Evolutionary conservation across 1,140 invertebrate species (phyloP), one percentile per base, ranked within the genome.

Genomic region (Heliconius hewitsoni): DNA sequence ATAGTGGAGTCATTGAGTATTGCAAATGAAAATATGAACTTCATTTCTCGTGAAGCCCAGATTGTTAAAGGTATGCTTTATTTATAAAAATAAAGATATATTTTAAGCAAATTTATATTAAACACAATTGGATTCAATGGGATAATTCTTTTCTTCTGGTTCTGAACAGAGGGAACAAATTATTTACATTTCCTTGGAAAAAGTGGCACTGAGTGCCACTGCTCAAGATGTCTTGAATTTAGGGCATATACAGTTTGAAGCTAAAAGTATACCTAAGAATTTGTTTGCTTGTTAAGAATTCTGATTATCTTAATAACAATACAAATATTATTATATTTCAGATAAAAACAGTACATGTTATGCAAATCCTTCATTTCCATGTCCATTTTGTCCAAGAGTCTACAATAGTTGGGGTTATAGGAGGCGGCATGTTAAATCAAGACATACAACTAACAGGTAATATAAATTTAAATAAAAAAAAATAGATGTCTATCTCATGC

Each of bases 331-430:
- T 57, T 57, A 76, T 80, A 74, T 91, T 94, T 83, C 88, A 94
- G 93, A 92, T 85, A 90, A 93, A 83, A 89, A 80, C 46, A 89
- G 83, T 71, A 87, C 87, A 30, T 93, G 90, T 75, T 94, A 93
- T 84, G 88, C 91, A 30, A 95, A 93, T 84, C 95, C 95, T 4
- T 96, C 95, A 13, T 96, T 96, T 84, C 96, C 96, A 0, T 96
- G 96, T 84, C 96, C 96, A 16, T 96, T 96, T 85, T 96, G 96
- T 86, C 95, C 95, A 11, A 94, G 96, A 73, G 95, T 96, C 1
- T 96, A 96, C 90, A 96, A 96, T 74, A 96, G 95, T 71, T 96
- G 96, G 96, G 96, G 96, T 0, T 96, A 96, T 79, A 90, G 96
- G 23, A 90, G 96, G 81, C 93, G 96, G 71, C 96, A 96, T 87